Evolutionary conservation across 2,888 invertebrate species (phyloP).

Genomic region (Lathronympha strigana): DNA sequence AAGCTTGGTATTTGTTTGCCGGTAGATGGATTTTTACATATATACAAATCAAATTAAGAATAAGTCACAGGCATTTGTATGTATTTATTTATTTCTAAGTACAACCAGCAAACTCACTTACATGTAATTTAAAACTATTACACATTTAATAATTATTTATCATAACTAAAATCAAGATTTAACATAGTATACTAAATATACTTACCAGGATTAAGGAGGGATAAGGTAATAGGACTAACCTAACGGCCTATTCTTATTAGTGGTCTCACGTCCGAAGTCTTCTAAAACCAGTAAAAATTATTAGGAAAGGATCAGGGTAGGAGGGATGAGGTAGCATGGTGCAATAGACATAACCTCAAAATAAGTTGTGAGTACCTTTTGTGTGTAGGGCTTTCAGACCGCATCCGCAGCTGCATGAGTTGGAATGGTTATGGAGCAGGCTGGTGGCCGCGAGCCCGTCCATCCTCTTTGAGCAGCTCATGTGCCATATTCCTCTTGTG

Average conservation of each 20-base stretch:
- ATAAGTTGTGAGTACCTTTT: constrained; percentile 83
- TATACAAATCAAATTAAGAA: too few relatives aligned
- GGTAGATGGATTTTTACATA: too few relatives aligned
- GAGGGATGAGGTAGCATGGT: constrained; percentile 59
- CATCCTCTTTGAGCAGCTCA: constrained; percentile 81
- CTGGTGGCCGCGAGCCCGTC: constrained; percentile 65
- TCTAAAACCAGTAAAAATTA: constrained; percentile 49
- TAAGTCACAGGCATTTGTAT: too few relatives aligned
- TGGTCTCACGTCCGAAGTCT: constrained; percentile 62
- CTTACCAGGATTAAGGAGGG: constrained; percentile 39
- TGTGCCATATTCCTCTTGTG: constrained; percentile 89
- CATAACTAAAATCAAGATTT: too few relatives aligned
- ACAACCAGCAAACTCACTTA: too few relatives aligned
- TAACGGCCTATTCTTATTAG: constrained; percentile 61
- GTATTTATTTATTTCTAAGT: too few relatives aligned
- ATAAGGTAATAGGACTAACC: constrained; percentile 64
- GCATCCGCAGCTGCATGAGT: constrained; percentile 88
- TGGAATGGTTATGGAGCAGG: constrained; percentile 83
- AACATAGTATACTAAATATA: too few relatives aligned
- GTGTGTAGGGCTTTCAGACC: constrained; percentile 86
- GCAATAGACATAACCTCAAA: constrained; percentile 75
- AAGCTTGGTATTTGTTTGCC: too few relatives aligned
- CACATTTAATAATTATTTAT: too few relatives aligned
- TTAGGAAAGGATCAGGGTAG: constrained; percentile 14
- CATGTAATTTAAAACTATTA: too few relatives aligned